Evolutionary conservation across 2,113 vertebrate genomes (phyloP), one percentile per base, ranked within the genome.

Genomic region (Nerophis lumbriciformis): DNA sequence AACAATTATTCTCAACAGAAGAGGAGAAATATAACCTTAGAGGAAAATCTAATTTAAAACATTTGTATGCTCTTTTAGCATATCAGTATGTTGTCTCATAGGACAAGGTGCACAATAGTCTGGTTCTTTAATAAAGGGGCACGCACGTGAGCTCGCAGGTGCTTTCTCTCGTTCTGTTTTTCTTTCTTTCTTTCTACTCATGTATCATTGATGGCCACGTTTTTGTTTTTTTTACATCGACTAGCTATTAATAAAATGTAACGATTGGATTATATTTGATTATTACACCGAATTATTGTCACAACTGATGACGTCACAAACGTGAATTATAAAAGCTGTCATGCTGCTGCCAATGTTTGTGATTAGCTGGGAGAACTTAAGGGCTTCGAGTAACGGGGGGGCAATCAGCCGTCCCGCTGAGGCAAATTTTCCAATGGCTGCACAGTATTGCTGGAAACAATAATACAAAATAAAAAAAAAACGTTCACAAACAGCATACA

Each of bases 341-440:
- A 47, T 35, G 6, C 53, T 49, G 39, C 47, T 47, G 62, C 52
- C n/a, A 56, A 36, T 54, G 55, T 4, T 0, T 60, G 59, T 54
- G 61, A 68, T 63, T 63, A 62, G 50, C 54, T 42, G 66, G 45
- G 8, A 14, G 49, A 73, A 6, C 14, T 39, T 28, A 66, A 74
- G 45, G 48, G 1, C 36, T 37, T 1, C 5, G 7, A 12, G 48
- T 48, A 69, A 59, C 69, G 48, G 53, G 66, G 8, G 45, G 49
- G 2, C 63, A 59, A 66, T 72, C 8, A 67, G 39, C 21, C 53
- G 14, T 58, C 11, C 48, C 5, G 54, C 52, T 59, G 57, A 48
- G 50, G 61, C 14, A 42, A 0, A 53, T 68, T 68, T 38, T 55
- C 50, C n/a, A 10, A 56, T 56, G 53, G 53, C 53, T 56, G 37